Percentiles rank a stretch among this genome's conserved stretches.
phyloP scores from a whole-genome alignment of 2,888 invertebrate genomes.

The Chrysolina haemoptera region DNA sequence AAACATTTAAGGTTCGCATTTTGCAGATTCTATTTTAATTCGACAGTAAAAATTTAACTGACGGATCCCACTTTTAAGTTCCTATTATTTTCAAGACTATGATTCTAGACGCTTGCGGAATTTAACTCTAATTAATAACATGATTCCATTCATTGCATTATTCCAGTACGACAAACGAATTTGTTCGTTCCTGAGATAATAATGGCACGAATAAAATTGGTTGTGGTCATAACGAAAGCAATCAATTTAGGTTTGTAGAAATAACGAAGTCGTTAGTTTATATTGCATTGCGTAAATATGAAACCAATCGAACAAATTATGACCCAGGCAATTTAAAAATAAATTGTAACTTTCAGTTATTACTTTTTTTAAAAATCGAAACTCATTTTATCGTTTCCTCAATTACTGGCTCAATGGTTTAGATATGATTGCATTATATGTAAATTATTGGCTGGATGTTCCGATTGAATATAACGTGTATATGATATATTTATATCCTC shows the following conservation, averaged over 20 bases:
- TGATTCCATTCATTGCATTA: not conserved
- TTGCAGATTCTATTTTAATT: no score
- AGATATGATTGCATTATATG: not conserved
- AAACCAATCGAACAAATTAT: conserved; percentile 1
- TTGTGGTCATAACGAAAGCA: conserved; percentile 14
- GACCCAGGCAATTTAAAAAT: conserved; percentile 15
- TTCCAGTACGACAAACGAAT: not conserved
- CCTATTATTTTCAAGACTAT: no score
- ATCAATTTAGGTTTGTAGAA: conserved; percentile 19
- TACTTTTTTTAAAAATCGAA: not conserved
- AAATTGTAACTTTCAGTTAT: conserved; percentile 19
- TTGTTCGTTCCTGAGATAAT: not conserved
- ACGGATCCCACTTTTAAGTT: no score
- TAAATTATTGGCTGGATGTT: not conserved
- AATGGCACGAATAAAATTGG: not conserved
- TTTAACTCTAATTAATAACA: not conserved
- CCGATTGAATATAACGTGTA: no score
- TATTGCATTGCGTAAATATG: conserved; percentile 18
- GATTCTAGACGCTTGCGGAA: no score
- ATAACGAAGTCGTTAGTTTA: not conserved
- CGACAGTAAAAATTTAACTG: no score
- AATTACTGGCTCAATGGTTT: not conserved
- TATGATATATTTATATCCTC: no score
- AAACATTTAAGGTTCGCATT: no score
- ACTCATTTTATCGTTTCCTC: conserved; percentile 5